Evolutionary conservation across 2,113 vertebrate species (phyloP).

Genomic region (Arothron firmamentum): DNA sequence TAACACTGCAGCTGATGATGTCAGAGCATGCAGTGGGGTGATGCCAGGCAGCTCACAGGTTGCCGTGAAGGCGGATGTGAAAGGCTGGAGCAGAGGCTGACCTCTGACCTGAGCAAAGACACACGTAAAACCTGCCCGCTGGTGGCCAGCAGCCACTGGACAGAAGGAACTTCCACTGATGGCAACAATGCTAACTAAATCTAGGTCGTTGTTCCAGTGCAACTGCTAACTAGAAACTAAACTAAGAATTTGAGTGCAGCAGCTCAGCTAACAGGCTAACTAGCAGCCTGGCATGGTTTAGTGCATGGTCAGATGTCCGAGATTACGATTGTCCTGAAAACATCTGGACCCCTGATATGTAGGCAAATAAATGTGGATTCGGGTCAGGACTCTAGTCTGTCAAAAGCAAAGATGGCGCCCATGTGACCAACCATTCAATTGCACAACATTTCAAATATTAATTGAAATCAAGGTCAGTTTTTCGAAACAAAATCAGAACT

Average conservation of each 20-base stretch:
- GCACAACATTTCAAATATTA: too few relatives aligned
- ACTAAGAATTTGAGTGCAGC: neutral
- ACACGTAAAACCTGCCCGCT: neutral
- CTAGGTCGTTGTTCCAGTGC: neutral
- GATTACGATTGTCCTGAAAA: constrained; percentile 19
- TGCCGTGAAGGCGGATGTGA: neutral
- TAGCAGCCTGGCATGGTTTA: constrained; percentile 3
- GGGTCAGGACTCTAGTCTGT: neutral
- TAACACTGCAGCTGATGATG: neutral
- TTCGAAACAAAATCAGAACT: neutral
- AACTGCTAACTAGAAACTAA: neutral
- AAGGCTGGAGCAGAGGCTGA: constrained; percentile 1
- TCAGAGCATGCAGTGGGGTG: constrained; percentile 12
- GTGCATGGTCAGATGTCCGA: constrained; percentile 12
- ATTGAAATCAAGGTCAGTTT: neutral
- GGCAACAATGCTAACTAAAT: constrained; percentile 6
- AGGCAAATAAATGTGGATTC: neutral
- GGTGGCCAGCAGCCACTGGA: too few relatives aligned
- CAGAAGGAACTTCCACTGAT: neutral
- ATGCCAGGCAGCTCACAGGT: neutral
- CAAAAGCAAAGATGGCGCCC: neutral
- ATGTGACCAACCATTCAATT: too few relatives aligned
- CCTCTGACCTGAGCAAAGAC: constrained; percentile 12
- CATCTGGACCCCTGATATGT: constrained; percentile 21
- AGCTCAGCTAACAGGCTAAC: constrained; percentile 4